Evolutionary conservation across 1,140 invertebrate genomes (phyloP), one percentile per base, ranked within the genome.

Genomic region (Lysiphlebus fabarum): DNA sequence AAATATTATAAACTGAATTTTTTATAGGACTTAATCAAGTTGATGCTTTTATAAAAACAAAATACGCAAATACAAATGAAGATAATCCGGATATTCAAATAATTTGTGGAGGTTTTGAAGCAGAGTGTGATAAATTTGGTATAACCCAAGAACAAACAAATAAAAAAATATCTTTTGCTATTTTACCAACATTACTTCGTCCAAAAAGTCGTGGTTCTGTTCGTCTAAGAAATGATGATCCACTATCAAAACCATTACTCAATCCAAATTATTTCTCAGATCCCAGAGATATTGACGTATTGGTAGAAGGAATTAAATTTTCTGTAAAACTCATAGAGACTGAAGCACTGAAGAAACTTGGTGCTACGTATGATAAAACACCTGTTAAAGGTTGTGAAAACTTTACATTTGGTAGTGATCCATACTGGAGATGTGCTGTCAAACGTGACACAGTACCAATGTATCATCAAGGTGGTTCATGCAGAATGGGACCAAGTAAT

Each of bases 1-100:
- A 26, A 26, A 26, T 26, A 26, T 4, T 26, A 4, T 26, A 26
- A 26, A 26, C 17, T 26, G 17, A 26, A 2, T 26, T 26, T 26
- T 44, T 66, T 71, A 8, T 70, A 86, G 83, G 88, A 48, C 86
- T 92, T 61, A 91, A 89, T 0, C 89, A 91, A 77, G 88, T 90
- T 6, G 92, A 90, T 0, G 92, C 85, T 0, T 88, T 94, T 71
- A 79, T 93, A 37, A 88, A 92, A 64, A 88, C 90, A 0, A 91
- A 89, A 70, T 92, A 87, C 71, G 85, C 87, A 1, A 85, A 93
- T 66, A 82, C 85, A 0, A 78, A 77, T 0, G 85, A 87, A 1
- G 90, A 94, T 69, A 84, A 88, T 68, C 92, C 92, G 0, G 92
- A 95, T 69, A 75, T 94, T 0, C 92, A 95, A 70, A 82, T 90